These are phyloP conservation scores for Styela plicata DNA, from an alignment of 23 tunicate genomes.

Conservation along the genomic window DNA sequence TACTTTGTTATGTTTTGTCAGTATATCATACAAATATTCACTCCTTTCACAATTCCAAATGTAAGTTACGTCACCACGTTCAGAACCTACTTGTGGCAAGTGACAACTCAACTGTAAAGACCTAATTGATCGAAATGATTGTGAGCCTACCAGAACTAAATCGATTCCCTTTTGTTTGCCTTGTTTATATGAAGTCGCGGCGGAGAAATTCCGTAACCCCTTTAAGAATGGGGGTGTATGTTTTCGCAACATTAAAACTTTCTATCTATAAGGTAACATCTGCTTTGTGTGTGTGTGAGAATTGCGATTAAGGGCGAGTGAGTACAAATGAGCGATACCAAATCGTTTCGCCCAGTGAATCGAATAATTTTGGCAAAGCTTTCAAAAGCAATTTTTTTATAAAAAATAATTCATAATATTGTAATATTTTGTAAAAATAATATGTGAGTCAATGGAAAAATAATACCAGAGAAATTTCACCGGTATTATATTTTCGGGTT, in stretches of 20 bases:
- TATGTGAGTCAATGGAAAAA: too few relatives aligned
- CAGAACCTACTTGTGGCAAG: background rate
- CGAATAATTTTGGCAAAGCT: background rate
- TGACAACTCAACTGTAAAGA: background rate
- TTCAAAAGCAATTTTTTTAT: too few relatives aligned
- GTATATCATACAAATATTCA: too few relatives aligned
- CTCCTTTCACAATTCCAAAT: background rate
- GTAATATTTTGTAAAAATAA: too few relatives aligned
- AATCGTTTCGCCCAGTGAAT: background rate
- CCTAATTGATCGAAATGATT: background rate
- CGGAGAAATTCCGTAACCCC: constrained; percentile 24
- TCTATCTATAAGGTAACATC: constrained; percentile 3
- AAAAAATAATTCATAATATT: too few relatives aligned
- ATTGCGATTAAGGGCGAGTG: background rate
- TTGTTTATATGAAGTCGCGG: constrained; percentile 9
- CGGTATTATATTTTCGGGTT: too few relatives aligned
- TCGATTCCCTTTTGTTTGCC: background rate
- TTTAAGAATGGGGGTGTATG: constrained; percentile 19
- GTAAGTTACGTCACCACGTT: background rate
- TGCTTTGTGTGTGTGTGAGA: background rate
- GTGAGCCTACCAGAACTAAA: background rate
- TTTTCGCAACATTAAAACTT: constrained; percentile 17
- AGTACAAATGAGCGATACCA: background rate
- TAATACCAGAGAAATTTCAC: too few relatives aligned
- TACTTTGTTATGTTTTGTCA: too few relatives aligned